Conservation (phyloP, 2,797 vertebrate genomes). For the Crossoptilon crossoptilon region DNA sequence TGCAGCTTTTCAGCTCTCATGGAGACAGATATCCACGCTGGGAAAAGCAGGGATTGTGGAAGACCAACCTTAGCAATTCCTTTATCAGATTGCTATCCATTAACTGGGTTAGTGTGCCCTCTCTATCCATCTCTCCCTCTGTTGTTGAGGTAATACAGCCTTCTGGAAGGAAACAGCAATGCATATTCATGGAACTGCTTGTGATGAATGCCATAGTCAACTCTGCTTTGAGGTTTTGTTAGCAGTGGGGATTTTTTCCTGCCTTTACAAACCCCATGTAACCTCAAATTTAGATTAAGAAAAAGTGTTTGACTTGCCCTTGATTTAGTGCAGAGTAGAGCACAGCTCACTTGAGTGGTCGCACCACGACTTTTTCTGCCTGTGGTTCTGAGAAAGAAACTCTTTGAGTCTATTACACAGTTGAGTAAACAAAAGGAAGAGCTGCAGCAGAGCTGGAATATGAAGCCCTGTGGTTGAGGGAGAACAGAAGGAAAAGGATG, state of each 20-base stretch:
- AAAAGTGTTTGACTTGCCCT: slow-evolving; percentile 1
- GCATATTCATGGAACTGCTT: neutral
- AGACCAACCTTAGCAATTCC: neutral
- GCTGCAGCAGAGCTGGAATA: slow-evolving; percentile 7
- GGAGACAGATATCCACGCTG: neutral
- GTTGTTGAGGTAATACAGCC: neutral
- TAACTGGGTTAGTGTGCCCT: neutral
- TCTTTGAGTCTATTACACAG: slow-evolving; percentile 54
- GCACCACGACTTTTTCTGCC: neutral
- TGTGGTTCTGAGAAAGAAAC: slow-evolving; percentile 26
- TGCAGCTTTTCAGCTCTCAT: neutral
- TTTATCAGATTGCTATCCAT: neutral
- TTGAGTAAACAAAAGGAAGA: slow-evolving; percentile 64
- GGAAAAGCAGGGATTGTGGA: neutral
- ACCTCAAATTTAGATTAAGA: neutral
- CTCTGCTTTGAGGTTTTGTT: neutral
- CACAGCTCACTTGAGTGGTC: neutral
- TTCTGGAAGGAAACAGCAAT: neutral
- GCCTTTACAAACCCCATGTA: neutral
- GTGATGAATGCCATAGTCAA: neutral
- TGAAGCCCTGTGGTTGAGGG: slow-evolving; percentile 42
- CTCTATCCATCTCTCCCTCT: neutral
- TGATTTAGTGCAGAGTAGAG: slow-evolving; percentile 13
- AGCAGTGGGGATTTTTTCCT: neutral
- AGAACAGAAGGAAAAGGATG: slow-evolving; percentile 52